Evolutionary conservation across 2,113 vertebrate genomes (phyloP).

Genomic region (Rhegmatorhina hoffmannsi): DNA sequence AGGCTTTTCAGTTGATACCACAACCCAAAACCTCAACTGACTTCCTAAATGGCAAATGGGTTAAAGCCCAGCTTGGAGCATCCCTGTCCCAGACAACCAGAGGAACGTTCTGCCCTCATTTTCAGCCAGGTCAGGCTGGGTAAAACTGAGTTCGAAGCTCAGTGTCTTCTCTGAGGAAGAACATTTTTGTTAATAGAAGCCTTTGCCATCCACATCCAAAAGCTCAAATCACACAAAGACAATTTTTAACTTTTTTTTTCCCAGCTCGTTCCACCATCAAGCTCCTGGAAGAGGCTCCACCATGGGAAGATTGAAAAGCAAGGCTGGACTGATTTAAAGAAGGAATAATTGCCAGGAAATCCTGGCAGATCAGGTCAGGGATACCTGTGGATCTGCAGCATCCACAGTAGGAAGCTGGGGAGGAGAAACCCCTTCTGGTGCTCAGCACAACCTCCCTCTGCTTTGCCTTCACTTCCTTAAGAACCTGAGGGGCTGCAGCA

Average conservation of each 20-base stretch:
- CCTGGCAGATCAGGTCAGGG: background rate
- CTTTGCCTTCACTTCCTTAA: background rate
- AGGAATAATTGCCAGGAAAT: background rate
- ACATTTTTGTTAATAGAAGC: background rate
- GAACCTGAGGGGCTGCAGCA: background rate
- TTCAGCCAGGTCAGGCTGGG: background rate
- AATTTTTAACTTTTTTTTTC: background rate
- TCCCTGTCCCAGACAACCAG: background rate
- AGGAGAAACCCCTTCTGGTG: background rate
- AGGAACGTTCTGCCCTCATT: fast-evolving
- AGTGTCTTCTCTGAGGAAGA: background rate
- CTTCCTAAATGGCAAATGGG: background rate
- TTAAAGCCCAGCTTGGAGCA: background rate
- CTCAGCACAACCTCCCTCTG: background rate
- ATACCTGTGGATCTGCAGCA: background rate
- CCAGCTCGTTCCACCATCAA: background rate
- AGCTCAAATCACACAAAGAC: background rate
- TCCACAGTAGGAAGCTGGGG: background rate
- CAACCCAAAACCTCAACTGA: background rate
- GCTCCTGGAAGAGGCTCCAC: background rate
- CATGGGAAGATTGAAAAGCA: background rate
- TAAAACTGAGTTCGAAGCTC: background rate
- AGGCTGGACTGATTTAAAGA: background rate
- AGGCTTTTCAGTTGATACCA: background rate
- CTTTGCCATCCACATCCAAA: background rate